Evolutionary conservation across 1,140 invertebrate species (phyloP), one percentile per base, ranked within the genome.

Genomic region (Meloidogyne chitwoodi): DNA sequence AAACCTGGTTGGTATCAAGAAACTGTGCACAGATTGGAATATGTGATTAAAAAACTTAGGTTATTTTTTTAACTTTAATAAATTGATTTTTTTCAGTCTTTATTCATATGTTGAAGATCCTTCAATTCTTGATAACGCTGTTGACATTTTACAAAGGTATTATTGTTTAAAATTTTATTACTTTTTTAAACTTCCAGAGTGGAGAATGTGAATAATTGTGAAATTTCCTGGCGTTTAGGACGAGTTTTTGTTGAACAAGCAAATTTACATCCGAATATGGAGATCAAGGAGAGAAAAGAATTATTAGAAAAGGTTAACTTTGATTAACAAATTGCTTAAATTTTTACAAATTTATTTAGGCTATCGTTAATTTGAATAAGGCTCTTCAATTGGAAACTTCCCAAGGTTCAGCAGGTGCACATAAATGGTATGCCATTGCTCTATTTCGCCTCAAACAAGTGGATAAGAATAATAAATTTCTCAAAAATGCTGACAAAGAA

Each of bases 341-440:
- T 11, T 63, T 31, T 16, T 62, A 14, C 1, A 16, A 6, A 1
- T 75, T 3, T 62, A 38, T 65, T 75, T 74, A 68, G 68, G 74
- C 74, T n/a, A 74, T 75, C 12, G 66, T 31, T 12, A 68, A 84
- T 67, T 84, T 80, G 44, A 76, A 84, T 44, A 84, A 84, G 44
- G 81, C 81, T 16, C 71, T 83, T 11, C 72, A 83, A 38, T 29
- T 84, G 12, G 81, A 83, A 68, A 79, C 79, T 31, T 56, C 74
- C 24, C 65, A 68, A 26, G 82, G 79, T 67, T 31, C 24, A 48
- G 81, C 81, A 34, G 81, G 81, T 44, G 74, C 75, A 8, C 81
- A 83, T 68, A 83, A 83, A 63, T 83, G 81, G 81, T 83, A 83
- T 68, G 81, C 82, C 5, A 78, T 83, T 62, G 63, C 66, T 44